Evolutionary conservation across 1,140 invertebrate species (phyloP).

Genomic region (Tribolium madens): DNA sequence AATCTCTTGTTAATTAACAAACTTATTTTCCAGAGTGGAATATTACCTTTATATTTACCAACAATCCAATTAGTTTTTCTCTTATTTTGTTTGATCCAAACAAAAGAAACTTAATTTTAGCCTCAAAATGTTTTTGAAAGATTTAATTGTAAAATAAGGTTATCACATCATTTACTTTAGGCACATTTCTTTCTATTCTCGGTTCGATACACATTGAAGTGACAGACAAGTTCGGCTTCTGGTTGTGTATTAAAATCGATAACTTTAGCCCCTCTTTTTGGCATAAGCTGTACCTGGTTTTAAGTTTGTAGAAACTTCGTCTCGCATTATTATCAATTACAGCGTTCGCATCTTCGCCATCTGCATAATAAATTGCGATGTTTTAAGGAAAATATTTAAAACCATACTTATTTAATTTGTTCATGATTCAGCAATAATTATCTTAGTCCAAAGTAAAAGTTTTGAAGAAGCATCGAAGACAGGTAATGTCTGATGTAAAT

Average conservation of each 20-base stretch:
- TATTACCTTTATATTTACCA: too few species aligned
- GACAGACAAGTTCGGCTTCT: too few species aligned
- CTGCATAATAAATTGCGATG: slow-evolving; percentile 21
- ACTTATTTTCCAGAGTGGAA: background rate
- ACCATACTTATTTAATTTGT: slow-evolving; percentile 36
- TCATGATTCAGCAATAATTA: slow-evolving; percentile 24
- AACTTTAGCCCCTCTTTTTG: too few species aligned
- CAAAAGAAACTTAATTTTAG: slow-evolving; percentile 1
- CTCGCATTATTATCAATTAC: slow-evolving; percentile 20
- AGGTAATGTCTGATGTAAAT: slow-evolving; percentile 35
- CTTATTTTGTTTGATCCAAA: background rate
- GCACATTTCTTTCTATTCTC: background rate
- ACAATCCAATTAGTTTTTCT: too few species aligned
- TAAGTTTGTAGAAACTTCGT: slow-evolving; percentile 1
- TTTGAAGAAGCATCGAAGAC: slow-evolving; percentile 14
- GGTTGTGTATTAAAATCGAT: too few species aligned
- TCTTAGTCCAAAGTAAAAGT: background rate
- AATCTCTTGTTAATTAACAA: background rate
- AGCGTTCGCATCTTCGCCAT: slow-evolving; percentile 2
- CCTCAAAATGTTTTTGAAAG: slow-evolving; percentile 8
- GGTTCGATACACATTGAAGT: background rate
- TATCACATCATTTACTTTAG: background rate
- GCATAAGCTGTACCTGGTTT: background rate
- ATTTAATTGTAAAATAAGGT: slow-evolving; percentile 2
- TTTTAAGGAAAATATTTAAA: slow-evolving; percentile 32